phyloP scores from a whole-genome alignment of 2,113 vertebrate species.

The Phasianus colchicus region DNA sequence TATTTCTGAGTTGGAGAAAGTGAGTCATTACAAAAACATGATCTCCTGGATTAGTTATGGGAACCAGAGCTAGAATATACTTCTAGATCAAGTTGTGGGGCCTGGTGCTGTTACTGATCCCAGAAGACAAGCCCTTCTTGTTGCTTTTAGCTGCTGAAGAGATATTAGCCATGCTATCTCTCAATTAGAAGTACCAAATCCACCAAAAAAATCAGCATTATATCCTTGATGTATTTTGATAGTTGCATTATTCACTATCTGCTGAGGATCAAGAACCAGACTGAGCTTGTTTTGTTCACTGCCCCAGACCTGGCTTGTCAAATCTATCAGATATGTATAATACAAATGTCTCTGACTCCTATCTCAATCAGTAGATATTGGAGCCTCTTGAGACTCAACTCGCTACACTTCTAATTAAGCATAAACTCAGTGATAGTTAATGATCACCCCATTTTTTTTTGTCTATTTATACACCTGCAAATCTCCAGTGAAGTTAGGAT shows the following conservation, averaged over 20 bases:
- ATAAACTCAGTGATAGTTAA: not conserved
- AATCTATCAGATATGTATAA: not conserved
- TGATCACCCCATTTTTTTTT: not conserved
- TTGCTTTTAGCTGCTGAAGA: not conserved
- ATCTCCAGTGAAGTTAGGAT: not conserved
- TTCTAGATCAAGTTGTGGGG: not conserved
- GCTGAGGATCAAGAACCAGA: not conserved
- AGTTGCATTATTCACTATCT: not conserved
- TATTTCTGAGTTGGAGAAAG: not conserved
- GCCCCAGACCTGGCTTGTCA: not conserved
- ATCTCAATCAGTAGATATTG: not conserved
- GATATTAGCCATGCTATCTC: not conserved
- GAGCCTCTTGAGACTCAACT: not conserved
- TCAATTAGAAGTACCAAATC: not conserved
- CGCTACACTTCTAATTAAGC: not conserved
- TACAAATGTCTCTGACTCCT: not conserved
- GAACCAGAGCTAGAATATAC: fast-evolving
- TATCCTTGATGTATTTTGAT: not conserved
- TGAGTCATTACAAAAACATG: not conserved
- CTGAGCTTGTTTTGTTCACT: not conserved
- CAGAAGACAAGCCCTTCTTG: not conserved
- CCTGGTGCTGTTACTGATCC: not conserved
- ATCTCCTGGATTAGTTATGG: not conserved
- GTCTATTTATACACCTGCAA: not conserved
- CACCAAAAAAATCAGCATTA: not conserved